Conservation (phyloP, 2,113 vertebrate genomes). For the Maccullochella peelii region DNA sequence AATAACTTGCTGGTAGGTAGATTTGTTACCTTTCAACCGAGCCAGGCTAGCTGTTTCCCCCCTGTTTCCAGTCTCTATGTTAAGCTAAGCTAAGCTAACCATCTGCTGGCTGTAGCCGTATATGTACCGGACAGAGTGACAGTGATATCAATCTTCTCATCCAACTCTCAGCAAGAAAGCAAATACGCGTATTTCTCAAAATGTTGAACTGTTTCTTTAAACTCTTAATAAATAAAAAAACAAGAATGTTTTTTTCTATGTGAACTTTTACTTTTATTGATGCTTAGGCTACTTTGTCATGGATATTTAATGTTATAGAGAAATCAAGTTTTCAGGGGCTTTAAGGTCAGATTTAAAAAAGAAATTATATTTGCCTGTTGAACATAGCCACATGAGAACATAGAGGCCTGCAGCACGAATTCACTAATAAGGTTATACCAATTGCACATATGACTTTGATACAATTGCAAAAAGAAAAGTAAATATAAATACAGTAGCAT, state of each 20-base stretch:
- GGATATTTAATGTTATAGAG: neutral
- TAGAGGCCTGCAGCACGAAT: neutral
- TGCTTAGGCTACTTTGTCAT: neutral
- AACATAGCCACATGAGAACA: slow-evolving; percentile 13
- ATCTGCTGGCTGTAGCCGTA: neutral
- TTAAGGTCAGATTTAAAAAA: neutral
- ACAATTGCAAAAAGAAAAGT: neutral
- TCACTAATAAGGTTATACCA: neutral
- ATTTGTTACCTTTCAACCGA: neutral
- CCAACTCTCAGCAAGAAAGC: neutral
- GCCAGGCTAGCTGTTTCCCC: neutral
- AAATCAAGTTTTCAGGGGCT: neutral
- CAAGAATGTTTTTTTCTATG: neutral
- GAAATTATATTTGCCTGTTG: neutral
- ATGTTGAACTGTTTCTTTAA: neutral
- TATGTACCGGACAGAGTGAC: neutral
- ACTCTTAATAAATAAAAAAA: neutral
- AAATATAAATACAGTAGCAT: neutral
- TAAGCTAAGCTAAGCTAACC: neutral
- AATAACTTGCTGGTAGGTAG: too few species aligned
- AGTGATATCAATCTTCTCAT: neutral
- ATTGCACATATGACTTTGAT: neutral
- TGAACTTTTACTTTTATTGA: neutral
- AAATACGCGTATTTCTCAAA: neutral
- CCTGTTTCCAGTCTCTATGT: neutral